Evolutionary conservation across 1,140 invertebrate species (phyloP), one percentile per base, ranked within the genome.

Genomic region (Papilio xuthus): DNA sequence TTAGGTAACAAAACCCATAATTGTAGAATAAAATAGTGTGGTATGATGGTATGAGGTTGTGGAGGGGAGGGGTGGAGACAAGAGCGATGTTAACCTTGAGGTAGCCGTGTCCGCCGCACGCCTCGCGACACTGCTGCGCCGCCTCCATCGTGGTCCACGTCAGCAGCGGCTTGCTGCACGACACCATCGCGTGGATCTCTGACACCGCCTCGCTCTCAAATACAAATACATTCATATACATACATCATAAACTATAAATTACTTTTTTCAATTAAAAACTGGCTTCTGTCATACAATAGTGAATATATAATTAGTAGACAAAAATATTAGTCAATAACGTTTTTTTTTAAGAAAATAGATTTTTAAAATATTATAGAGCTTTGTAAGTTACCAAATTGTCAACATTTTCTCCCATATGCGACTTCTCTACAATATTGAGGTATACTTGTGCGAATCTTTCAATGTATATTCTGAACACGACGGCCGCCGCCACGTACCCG

Each of bases 171-270:
- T 99, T 99, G 20, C 95, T 96, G 78, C 97, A 96, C 74, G 97
- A 99, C 18, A 98, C 98, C 78, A 99, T 88, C 15, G 97, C 98
- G 93, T 99, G 98, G 75, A 99, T 96, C 94, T 99, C 99, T 53
- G 96, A 95, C 0, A 97, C 97, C 79, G 96, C 94, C 60, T 96
- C 95, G 50, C 96, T 96, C 96, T 96, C 81, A 1, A 56, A 63
- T 23, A 26, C 56, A 63, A n/a, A n/a, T n/a, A n/a, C n/a, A n/a
- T n/a, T n/a, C 7, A 37, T 7, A 50, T 50, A 50, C 47, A 18
- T 37, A 37, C 32, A 37, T 6, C 32, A 37, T 37, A 37, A n/a
- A n/a, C n/a, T n/a, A n/a, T n/a, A n/a, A n/a, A n/a, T n/a, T n/a
- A n/a, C n/a, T n/a, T n/a, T n/a, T n/a, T n/a, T n/a, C n/a, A n/a